These are phyloP conservation scores for Platalea minor DNA, from an alignment of 2,797 vertebrate species.

Conservation along the genomic window DNA sequence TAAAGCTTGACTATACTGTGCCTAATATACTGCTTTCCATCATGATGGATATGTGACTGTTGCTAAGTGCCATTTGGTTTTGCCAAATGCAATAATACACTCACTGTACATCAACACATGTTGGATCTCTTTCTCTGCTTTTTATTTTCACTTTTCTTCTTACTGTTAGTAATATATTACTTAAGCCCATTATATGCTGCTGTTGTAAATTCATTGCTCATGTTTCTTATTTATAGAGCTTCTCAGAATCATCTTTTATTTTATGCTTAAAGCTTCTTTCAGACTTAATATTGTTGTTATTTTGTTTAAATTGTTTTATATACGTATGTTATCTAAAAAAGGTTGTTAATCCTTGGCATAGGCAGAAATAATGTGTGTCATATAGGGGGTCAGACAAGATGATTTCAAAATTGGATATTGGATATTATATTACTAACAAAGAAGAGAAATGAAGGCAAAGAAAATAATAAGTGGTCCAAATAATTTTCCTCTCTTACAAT, in stretches of 20 bases:
- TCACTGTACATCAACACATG: fast-evolving
- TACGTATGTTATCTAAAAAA: background rate
- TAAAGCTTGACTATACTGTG: background rate
- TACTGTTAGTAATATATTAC: background rate
- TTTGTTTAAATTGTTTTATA: background rate
- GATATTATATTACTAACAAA: background rate
- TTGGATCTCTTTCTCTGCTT: background rate
- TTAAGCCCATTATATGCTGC: background rate
- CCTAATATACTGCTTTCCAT: background rate
- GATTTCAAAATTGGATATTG: background rate
- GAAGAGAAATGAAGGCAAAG: background rate
- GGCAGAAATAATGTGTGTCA: background rate
- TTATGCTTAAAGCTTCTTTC: background rate
- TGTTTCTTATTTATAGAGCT: background rate
- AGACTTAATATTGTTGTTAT: background rate
- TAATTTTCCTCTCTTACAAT: background rate
- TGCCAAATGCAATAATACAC: background rate
- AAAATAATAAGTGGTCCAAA: background rate
- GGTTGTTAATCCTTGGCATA: background rate
- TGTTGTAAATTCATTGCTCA: background rate
- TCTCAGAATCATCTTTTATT: background rate
- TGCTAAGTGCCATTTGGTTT: background rate
- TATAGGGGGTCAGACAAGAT: background rate
- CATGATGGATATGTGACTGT: background rate
- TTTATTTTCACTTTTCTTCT: background rate